Base-by-base conservation (phyloP, 2,888 invertebrate genomes). In the Eledona agricola region DNA sequence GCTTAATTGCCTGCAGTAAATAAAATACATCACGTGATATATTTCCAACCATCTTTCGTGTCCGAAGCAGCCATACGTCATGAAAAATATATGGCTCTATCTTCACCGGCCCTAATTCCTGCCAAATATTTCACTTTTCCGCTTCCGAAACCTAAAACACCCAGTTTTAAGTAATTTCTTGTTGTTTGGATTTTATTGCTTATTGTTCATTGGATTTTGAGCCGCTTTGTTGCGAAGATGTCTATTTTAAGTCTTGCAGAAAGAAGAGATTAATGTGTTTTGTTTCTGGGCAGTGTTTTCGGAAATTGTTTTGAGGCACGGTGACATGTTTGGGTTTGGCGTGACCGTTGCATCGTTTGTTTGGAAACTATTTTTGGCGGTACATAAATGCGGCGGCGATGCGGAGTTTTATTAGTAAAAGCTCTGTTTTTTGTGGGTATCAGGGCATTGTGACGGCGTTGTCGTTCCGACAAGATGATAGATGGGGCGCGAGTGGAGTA, bases 381-480 rank as follows among this genome's bases (percentile, higher is more conserved):
- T 7, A 11, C 25, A 25, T 25, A 11, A 11, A 11, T 25, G 11
- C 5, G 25, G 25, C n/a, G n/a, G n/a, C n/a, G 25, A 25, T 25
- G 6, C 9, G 6, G 23, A 19, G 11, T 25, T 25, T 25, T 25
- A 11, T 25, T n/a, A n/a, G n/a, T 35, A 42, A 51, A 51, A 51
- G 29, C 13, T 13, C 16, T 43, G 22, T 45, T 52, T 40, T 47
- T 52, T 46, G 31, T 31, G 16, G 31, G 49, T 35, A 54, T 49
- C 42, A 54, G 20, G 26, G 54, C 45, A 37, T 54, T 50, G 54
- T 54, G 49, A 50, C 23, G 31, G 35, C 43, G 49, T 43, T 54
- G 54, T 54, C 45, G 35, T 20, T 10, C 5, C 29, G 45, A 50
- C 54, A 54, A 54, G 47, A 50, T 54, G 54, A 54, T 54, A 50